Conservation (phyloP, 2,888 invertebrate species). For the Thymelicus sylvestris region DNA sequence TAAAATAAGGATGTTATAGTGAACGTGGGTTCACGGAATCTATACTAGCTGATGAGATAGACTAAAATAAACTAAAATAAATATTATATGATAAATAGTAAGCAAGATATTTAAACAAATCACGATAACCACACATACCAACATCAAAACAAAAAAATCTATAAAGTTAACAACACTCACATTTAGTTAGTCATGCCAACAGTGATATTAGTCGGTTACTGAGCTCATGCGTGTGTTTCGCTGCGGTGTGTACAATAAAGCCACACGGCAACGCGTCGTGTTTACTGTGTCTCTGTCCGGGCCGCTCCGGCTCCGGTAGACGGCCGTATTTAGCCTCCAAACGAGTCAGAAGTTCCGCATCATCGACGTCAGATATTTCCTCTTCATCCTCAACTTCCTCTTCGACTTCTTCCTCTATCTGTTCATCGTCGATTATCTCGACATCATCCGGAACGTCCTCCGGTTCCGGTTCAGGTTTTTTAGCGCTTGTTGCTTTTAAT, state of each 20-base stretch:
- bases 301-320: constrained; percentile 81
- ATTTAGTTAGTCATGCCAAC: constrained; percentile 70
- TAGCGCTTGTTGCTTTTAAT: constrained; percentile 49
- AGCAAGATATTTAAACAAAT: not conserved
- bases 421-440: constrained; percentile 77
- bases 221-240: constrained; percentile 55
- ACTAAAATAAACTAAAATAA: not conserved
- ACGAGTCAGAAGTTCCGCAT: constrained; percentile 87
- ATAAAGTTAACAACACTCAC: constrained; percentile 64
- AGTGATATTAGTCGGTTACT: constrained; percentile 60
- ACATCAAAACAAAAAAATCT: constrained; percentile 4
- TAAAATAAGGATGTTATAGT: not conserved
- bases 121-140: not conserved
- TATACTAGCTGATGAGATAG: not conserved
- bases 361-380: constrained; percentile 87
- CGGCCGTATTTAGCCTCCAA: constrained; percentile 90
- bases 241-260: constrained; percentile 41
- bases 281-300: constrained; percentile 80
- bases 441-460: constrained; percentile 70
- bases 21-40: not conserved
- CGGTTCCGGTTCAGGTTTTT: constrained; percentile 58
- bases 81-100: not conserved
- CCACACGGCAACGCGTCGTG: constrained; percentile 49
- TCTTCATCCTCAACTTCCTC: constrained; percentile 79
- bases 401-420: constrained; percentile 78